Conservation (phyloP, 2,888 invertebrate species). For the Lasioglossum oenotherae region DNA sequence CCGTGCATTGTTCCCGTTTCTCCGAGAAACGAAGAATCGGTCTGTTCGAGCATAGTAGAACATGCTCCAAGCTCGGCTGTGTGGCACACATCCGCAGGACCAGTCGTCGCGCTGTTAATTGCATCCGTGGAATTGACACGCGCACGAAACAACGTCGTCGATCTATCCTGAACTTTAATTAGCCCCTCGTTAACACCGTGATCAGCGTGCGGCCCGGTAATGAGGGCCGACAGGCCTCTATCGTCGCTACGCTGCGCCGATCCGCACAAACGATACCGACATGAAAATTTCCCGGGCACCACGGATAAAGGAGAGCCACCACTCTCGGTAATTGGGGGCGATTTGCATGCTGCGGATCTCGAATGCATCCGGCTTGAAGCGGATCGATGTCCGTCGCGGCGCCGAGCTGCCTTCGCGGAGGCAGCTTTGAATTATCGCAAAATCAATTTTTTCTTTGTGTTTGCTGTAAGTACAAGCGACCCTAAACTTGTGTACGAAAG, state of each 20-base stretch:
- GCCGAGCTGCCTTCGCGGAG: not conserved
- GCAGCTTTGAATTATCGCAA: not conserved
- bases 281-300: constrained; percentile 61
- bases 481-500: not conserved
- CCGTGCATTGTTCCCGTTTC: constrained; percentile 21
- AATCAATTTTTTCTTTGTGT: not conserved
- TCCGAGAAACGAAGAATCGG: not conserved
- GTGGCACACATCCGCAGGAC: not conserved
- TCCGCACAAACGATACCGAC: constrained; percentile 40
- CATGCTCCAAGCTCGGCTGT: not conserved
- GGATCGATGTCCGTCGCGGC: constrained; percentile 34
- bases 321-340: constrained; percentile 67
- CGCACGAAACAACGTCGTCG: constrained; percentile 1
- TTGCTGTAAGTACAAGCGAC: not conserved
- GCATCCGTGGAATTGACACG: constrained; percentile 5
- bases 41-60: not conserved
- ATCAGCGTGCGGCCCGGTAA: constrained; percentile 3
- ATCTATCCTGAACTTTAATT: constrained; percentile 28
- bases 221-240: constrained; percentile 14
- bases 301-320: constrained; percentile 58
- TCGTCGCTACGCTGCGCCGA: constrained; percentile 11
- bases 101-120: not conserved
- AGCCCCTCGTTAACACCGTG: constrained; percentile 31
- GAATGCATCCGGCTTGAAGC: constrained; percentile 23
- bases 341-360: constrained; percentile 64